These are phyloP conservation scores for Protula sp. DNA, from an alignment of 2,888 invertebrate species.

Conservation along the genomic window DNA sequence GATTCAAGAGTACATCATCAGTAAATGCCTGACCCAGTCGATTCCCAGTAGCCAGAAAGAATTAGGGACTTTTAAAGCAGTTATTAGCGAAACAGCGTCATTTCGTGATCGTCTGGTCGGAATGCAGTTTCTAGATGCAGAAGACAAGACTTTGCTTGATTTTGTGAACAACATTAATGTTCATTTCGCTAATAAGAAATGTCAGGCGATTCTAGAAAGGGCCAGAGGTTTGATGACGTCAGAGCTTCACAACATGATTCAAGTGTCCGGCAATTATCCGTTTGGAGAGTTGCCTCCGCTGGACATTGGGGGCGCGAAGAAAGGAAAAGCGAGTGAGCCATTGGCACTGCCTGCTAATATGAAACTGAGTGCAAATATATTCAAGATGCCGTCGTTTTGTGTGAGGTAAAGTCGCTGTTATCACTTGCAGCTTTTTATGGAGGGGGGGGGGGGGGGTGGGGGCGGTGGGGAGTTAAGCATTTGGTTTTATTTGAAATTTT, in stretches of 20 bases:
- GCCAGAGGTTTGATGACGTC: conserved; percentile 72
- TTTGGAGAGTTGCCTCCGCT: conserved; percentile 23
- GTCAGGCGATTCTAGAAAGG: conserved; percentile 65
- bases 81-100: conserved; percentile 63
- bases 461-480: too few species aligned
- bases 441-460: too few species aligned
- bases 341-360: conserved; percentile 25
- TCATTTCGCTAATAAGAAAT: conserved; percentile 71
- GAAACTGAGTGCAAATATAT: conserved; percentile 40
- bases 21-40: conserved; percentile 69
- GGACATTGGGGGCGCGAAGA: conserved; percentile 13
- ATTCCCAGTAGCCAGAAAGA: conserved; percentile 73
- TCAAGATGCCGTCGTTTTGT: conserved; percentile 57
- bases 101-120: conserved; percentile 65
- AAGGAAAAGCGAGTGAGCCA: conserved; percentile 28
- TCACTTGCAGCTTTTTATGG: too few species aligned
- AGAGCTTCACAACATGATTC: conserved; percentile 65
- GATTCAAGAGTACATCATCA: conserved; percentile 65
- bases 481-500: too few species aligned
- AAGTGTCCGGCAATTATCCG: neutral
- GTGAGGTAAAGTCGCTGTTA: conserved; percentile 60
- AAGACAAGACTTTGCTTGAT: conserved; percentile 59
- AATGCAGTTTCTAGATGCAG: conserved; percentile 45
- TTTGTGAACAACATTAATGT: conserved; percentile 71
- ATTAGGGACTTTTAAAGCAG: conserved; percentile 62